Base-by-base conservation (phyloP, 1,140 invertebrate species). In the Manduca sexta region DNA sequence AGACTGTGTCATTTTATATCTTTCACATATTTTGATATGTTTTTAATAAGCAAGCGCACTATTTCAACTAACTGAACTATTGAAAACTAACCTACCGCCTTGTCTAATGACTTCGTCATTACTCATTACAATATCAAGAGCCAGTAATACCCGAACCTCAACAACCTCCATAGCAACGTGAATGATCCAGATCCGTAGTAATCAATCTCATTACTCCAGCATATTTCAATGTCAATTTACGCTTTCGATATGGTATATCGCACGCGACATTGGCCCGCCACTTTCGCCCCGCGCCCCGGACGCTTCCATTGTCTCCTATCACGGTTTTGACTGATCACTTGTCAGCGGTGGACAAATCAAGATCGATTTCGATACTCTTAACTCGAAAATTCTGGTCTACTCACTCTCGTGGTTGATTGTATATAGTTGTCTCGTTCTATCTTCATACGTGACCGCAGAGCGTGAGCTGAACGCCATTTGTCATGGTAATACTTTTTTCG, bases 361-460 rank as follows among this genome's bases (percentile, higher is more conserved):
- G 77, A 82, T 82, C 70, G 63, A 78, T 78, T 67, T 65, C 48
- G 74, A 82, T 82, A 81, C 73, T 76, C 65, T 69, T 77, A 79
- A 79, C 77, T 75, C 61, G 65, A 73, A 69, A 57, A 50, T 54
- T 49, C 52, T 41, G 26, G 68, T 69, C 50, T 63, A 51, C 31
- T 69, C 61, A 14, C 54, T 41, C 65, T 37, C 21, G 38, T 17
- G 41, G 13, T 21, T 26, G 15, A 45, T 41, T 47, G 26, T 7
- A 13, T 50, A 60, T 60, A 38, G 39, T 42, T 34, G 33, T 67
- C 65, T 45, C 49, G 8, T 30, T 74, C 60, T 49, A 40, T 52
- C 35, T 31, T 49, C 49, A 44, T 59, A 61, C 63, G 59, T 69
- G 65, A 69, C 55, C 71, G 64, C 57, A 51, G 49, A 45, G 50